Base-by-base conservation (phyloP, 2,113 vertebrate genomes). In the Centropristis striata region DNA sequence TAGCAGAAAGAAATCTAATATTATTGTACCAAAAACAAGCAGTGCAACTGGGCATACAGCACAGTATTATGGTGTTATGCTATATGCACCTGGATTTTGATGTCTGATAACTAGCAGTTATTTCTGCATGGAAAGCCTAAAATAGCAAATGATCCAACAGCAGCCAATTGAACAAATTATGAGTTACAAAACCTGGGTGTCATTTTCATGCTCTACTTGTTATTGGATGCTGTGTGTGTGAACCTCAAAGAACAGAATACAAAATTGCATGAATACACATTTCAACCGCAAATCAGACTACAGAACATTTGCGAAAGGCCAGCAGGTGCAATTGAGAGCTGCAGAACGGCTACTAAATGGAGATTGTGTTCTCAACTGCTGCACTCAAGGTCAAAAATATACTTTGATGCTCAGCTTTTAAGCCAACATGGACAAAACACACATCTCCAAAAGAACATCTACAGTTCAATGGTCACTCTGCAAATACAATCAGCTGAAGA, bases 371-470 rank as follows among this genome's bases (percentile, higher is more conserved):
- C 55, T 49, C 47, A 11, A 49, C 55, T 28, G 47, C 25, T 39
- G 57, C 58, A 64, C 75, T 69, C 49, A 63, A 69, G 58, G 65
- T 64, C 59, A 53, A 57, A 15, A 71, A 42, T 13, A 2, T 54
- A 28, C 25, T 75, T 46, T 54, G 37, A 27, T n/a, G 18, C 9
- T 57, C 15, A 28, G 50, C 41, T 69, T 39, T 73, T 20, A 4
- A 10, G 27, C 27, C 53, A 21, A 10, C 9, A 2, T 21, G 18
- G 20, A 53, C n/a, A 36, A 60, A 68, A 18, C 12, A 18, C 16
- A 7, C 25, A 53, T 53, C 5, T 53, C 3, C 6, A 32, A 32
- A 32, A 32, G 6, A 53, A 53, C 23, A 27, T 64, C 16, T 20
- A 28, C 16, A 28, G 41, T 20, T 46, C 51, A 32, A 18, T 25